phyloP scores from a whole-genome alignment of 1,140 invertebrate species.

The Zeugodacus cucurbitae region DNA sequence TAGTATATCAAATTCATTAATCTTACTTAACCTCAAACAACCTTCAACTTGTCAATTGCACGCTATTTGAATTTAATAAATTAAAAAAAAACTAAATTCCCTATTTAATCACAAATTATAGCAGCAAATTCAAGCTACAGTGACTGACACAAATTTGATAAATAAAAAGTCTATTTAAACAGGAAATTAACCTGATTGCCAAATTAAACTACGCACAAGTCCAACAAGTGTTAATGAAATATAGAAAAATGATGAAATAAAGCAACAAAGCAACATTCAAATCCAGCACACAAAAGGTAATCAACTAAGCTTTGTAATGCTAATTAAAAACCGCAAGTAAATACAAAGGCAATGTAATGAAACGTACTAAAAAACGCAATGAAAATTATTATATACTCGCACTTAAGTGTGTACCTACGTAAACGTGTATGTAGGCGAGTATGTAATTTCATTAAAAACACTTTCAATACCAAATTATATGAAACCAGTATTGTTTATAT shows the following conservation, averaged over 20 bases:
- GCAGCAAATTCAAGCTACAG: neutral
- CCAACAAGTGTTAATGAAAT: neutral
- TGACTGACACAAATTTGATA: neutral
- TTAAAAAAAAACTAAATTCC: neutral
- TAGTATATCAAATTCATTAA: no score
- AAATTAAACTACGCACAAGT: neutral
- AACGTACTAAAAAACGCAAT: neutral
- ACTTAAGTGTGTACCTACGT: no score
- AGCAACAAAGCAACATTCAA: neutral
- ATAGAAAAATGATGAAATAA: neutral
- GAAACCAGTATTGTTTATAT: no score
- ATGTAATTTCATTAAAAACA: no score
- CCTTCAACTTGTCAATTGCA: neutral
- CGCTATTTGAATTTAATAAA: neutral
- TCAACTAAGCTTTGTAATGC: neutral
- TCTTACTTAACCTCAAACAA: neutral
- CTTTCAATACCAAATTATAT: no score
- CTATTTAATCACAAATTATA: neutral
- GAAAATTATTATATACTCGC: neutral
- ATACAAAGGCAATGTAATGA: neutral
- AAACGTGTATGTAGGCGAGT: no score
- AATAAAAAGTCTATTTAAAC: neutral
- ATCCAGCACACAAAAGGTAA: neutral
- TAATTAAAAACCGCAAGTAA: neutral
- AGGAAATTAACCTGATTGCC: neutral